These are phyloP conservation scores for Drosophila niveifrons DNA, from an alignment of 2,888 invertebrate species.

Conservation along the genomic window DNA sequence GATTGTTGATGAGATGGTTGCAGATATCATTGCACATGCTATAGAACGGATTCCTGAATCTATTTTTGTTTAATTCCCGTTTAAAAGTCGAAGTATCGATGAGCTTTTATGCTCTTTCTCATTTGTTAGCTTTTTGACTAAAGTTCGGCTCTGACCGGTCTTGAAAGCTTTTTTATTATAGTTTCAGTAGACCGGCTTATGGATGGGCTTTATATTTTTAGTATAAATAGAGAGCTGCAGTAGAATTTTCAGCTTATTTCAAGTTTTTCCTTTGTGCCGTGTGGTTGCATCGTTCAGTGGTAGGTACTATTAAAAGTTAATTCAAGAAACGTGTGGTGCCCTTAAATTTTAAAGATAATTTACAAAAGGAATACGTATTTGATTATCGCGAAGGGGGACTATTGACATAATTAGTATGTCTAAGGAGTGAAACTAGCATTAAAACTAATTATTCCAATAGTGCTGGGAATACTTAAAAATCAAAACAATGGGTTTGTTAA, in stretches of 20 bases:
- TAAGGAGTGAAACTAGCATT: neutral
- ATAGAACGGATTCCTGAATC: constrained; percentile 2
- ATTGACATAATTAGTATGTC: neutral
- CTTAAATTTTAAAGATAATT: neutral
- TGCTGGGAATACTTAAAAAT: neutral
- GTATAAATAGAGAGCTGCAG: constrained; percentile 71
- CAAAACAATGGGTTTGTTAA: neutral
- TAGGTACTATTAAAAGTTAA: constrained; percentile 40
- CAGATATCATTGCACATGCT: neutral
- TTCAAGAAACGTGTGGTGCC: constrained; percentile 30
- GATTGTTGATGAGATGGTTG: neutral
- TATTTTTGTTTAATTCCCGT: constrained; percentile 6
- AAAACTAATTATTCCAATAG: neutral
- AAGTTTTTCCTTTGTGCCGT: constrained; percentile 64
- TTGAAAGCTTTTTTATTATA: constrained; percentile 48
- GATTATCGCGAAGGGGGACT: neutral
- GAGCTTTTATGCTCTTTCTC: constrained; percentile 24
- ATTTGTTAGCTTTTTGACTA: constrained; percentile 30
- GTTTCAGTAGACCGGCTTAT: constrained; percentile 39
- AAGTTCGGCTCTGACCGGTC: constrained; percentile 56
- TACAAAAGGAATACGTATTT: neutral
- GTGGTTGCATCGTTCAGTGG: constrained; percentile 44
- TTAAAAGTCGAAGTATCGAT: neutral
- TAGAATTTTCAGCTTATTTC: constrained; percentile 79
- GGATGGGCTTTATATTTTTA: constrained; percentile 31